A percentile compares a stretch with the other conserved stretches of the same genome.
Conservation (phyloP, 2,888 invertebrate genomes). For the Beris morrisii region DNA sequence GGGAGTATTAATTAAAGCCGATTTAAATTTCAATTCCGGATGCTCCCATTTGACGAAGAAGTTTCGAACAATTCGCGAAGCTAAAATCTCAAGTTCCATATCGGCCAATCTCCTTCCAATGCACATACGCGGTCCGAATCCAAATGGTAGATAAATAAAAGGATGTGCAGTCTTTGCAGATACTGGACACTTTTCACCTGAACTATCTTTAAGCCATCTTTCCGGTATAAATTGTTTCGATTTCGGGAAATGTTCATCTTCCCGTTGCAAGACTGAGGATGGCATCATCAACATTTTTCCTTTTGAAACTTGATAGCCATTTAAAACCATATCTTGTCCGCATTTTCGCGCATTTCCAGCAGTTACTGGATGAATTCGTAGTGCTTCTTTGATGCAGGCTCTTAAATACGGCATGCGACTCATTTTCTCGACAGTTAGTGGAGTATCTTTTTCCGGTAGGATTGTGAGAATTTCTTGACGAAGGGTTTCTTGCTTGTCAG, state of each 20-base stretch:
- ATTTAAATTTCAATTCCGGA: slow-evolving; percentile 46
- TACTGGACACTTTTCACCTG: slow-evolving; percentile 24
- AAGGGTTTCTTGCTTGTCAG: background rate
- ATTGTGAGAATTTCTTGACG: background rate
- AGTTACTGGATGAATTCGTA: slow-evolving; percentile 65
- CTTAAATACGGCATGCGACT: slow-evolving; percentile 64
- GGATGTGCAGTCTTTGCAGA: slow-evolving; percentile 41
- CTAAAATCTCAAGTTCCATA: slow-evolving; percentile 66
- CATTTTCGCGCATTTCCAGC: slow-evolving; percentile 63
- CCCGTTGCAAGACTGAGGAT: background rate
- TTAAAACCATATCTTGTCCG: slow-evolving; percentile 62
- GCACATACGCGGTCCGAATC: slow-evolving; percentile 70
- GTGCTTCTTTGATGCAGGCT: slow-evolving; percentile 74
- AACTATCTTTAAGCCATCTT: slow-evolving; percentile 62
- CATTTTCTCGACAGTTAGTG: slow-evolving; percentile 56
- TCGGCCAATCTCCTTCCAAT: slow-evolving; percentile 75
- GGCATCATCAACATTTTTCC: slow-evolving; percentile 11
- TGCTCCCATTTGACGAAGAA: slow-evolving; percentile 42
- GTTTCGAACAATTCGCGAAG: slow-evolving; percentile 53
- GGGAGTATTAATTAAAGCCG: slow-evolving; percentile 50
- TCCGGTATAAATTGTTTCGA: slow-evolving; percentile 67
- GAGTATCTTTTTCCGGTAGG: slow-evolving; percentile 51
- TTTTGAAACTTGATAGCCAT: slow-evolving; percentile 65
- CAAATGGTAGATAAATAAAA: slow-evolving; percentile 63
- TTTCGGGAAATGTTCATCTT: slow-evolving; percentile 59